phyloP scores from a whole-genome alignment of 2,797 vertebrate species.

The Micrastur ruficollis region DNA sequence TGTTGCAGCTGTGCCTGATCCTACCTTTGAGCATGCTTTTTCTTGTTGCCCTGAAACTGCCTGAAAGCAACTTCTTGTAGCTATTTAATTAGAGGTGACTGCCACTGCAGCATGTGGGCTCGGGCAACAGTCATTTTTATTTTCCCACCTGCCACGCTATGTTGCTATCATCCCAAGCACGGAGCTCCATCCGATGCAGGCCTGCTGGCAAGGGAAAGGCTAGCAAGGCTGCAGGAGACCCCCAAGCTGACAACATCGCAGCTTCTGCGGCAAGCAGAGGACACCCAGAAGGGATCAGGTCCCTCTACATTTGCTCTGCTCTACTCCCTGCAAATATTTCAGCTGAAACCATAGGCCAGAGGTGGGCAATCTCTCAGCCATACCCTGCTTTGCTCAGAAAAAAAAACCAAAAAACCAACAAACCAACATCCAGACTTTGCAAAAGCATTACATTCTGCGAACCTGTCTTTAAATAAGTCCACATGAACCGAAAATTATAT shows the following conservation, averaged over 20 bases:
- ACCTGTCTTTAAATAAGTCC: background rate
- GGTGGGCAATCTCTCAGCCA: background rate
- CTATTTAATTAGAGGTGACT: background rate
- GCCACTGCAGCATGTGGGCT: background rate
- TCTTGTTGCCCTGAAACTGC: constrained; percentile 12
- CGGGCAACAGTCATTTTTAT: background rate
- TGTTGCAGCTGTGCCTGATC: background rate
- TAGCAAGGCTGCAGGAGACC: background rate
- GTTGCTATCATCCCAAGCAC: accelerated
- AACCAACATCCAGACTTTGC: background rate
- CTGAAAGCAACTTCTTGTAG: background rate
- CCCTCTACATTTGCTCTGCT: background rate
- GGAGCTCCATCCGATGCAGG: accelerated
- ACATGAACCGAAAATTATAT: background rate
- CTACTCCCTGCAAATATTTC: background rate
- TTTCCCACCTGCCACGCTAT: background rate
- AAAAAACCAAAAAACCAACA: background rate
- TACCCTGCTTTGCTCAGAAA: background rate
- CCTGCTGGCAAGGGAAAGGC: background rate
- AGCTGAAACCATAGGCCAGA: background rate
- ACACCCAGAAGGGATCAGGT: background rate
- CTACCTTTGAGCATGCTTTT: background rate
- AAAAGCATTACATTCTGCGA: background rate
- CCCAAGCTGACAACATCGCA: accelerated
- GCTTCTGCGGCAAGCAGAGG: background rate